Percentiles rank a stretch among this genome's conserved stretches.
These are phyloP conservation scores for Prionace glauca DNA, from an alignment of 2,797 vertebrate genomes.

Conservation along the genomic window DNA sequence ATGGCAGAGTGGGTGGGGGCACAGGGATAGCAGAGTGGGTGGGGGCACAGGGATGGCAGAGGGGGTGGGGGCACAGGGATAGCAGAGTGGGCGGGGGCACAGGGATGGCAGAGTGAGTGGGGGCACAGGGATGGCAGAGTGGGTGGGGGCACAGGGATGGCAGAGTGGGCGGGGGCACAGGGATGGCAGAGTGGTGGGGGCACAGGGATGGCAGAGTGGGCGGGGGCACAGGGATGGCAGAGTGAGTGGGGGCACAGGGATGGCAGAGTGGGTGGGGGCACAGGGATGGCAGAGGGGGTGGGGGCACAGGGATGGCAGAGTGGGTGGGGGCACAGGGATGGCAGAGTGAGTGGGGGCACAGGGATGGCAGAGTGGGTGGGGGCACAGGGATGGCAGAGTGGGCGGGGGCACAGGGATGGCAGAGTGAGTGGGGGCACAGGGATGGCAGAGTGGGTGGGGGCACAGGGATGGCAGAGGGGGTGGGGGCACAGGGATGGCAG, in stretches of 20 bases:
- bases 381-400: neutral
- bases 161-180: neutral
- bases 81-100: no score
- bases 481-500: neutral
- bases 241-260: no score
- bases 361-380: neutral
- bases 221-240: neutral
- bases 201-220: no score
- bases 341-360: neutral
- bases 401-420: no score
- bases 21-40: neutral
- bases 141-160: neutral
- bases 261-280: neutral
- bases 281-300: neutral
- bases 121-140: neutral
- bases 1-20: neutral
- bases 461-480: neutral
- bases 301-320: neutral
- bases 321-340: neutral
- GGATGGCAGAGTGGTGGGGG: neutral
- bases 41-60: no score
- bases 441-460: neutral
- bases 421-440: neutral
- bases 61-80: neutral
- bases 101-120: neutral